Base-by-base conservation (phyloP, 2,797 vertebrate species). In the Eulemur albifrons region DNA sequence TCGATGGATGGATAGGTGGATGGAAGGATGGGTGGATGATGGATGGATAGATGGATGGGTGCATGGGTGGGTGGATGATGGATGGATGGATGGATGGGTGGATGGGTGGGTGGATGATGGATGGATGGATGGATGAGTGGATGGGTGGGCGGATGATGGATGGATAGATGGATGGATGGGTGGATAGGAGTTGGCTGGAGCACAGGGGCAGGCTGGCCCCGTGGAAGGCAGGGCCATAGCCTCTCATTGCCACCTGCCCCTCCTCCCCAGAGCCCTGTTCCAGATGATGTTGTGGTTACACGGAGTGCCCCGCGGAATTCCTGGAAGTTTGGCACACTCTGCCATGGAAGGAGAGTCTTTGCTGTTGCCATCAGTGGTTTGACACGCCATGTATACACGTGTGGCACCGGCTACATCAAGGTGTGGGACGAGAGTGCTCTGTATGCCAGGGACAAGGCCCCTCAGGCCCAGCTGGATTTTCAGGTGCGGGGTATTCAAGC, bases 341-440 rank as follows among this genome's bases (percentile, higher is more conserved):
- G 2, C 11, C 97, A 98, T 0, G 86, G 97, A 61, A 97, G 93
- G 91, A 93, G 73, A 38, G 93, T 98, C 93, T 84, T 70, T 0
- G 95, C 96, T 0, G 40, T 97, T 27, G 96, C 97, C 10, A 13
- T 97, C 43, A 96, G 97, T 7, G 17, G 90, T 48, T 88, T n/a
- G 0, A 95, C 96, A 8, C 89, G 61, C 38, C 96, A 92, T 0
- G 89, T 96, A 70, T 98, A 98, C 95, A 97, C 97, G 0, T 98
- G 97, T 50, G 97, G 97, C 48, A 70, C 67, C 0, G 75, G 97
- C 90, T 96, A 89, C 61, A 91, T 98, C 88, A 93, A 76, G 61
- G 96, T 98, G 59, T 98, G 97, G 97, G 94, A 93, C 7, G 70
- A 96, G 67, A 88, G 87, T 2, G 88, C 95, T 0, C 76, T 97